Base-by-base conservation (phyloP, 1,140 invertebrate genomes). In the Hylaeus volcanicus region DNA sequence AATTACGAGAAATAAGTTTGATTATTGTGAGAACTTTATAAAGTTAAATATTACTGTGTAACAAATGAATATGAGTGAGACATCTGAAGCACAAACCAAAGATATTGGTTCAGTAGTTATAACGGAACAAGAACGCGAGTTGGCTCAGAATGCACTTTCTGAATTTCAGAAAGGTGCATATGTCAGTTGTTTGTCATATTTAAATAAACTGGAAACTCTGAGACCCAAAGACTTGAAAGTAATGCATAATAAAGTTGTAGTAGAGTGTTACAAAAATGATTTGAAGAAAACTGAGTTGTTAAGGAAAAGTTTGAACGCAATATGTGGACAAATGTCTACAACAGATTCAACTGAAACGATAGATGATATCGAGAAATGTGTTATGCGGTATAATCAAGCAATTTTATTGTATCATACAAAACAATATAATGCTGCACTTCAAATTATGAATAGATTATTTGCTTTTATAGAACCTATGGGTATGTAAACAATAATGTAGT, bases 381-480 rank as follows among this genome's bases (percentile, higher is more conserved):
- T 96, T 87, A 92, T 95, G 37, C 94, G 95, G 66, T 98, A 97
- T 90, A 98, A 98, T 91, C 96, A 97, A 88, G 97, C 97, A 1
- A 95, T 98, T 1, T 88, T 98, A 11, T 94, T 97, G 4, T 98
- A 96, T 91, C 97, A 98, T 87, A 95, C 96, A 0, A 95, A 95
- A 76, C 96, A 98, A 89, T 97, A 97, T 90, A 95, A 95, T 64
- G 94, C 95, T 74, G 96, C 97, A 6, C 91, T 97, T 15, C 94
- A 95, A 39, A 95, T 98, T 64, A 93, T 98, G 68, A 96, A 96
- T 79, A 96, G 95, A 86, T 90, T 97, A 2, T 96, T 97, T 88
- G 94, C 95, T 64, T 95, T 96, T 85, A 95, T 97, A 76, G 96
- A 97, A 88, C 95, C 96, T 4, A 94, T 97, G 91, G 96, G 96